These are phyloP conservation scores for Drosophila borborema DNA, from an alignment of 2,888 invertebrate species.

Conservation along the genomic window DNA sequence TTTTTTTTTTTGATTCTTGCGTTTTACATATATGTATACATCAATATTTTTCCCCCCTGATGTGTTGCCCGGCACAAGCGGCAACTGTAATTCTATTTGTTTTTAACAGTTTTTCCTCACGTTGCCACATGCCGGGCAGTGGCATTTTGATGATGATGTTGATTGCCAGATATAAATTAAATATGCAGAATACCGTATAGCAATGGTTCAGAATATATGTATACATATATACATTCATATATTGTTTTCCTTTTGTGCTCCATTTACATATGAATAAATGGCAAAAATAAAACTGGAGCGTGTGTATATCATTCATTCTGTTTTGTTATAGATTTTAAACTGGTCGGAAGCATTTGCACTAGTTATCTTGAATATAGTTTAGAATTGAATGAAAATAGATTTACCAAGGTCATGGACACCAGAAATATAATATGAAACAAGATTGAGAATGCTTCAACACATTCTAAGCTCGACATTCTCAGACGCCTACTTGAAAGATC, in stretches of 20 bases:
- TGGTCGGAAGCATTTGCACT: conserved; percentile 36
- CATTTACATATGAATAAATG: conserved; percentile 79
- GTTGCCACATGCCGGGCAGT: conserved; percentile 29
- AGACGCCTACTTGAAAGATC: conserved; percentile 44
- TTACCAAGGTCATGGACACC: conserved; percentile 41
- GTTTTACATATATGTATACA: conserved; percentile 27
- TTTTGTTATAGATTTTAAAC: conserved; percentile 35
- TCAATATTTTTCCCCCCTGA: conserved; percentile 1
- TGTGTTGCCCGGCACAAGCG: conserved; percentile 50
- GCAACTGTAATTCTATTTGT: conserved; percentile 56
- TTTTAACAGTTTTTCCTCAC: conserved; percentile 40
- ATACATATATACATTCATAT: conserved; percentile 28
- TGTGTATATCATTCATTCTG: conserved; percentile 13
- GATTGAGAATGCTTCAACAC: conserved; percentile 25
- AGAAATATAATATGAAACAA: conserved; percentile 40
- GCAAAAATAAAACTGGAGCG: conserved; percentile 54
- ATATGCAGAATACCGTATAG: conserved; percentile 67
- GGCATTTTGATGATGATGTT: conserved; percentile 72
- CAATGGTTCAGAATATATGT: conserved; percentile 43
- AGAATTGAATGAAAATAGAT: conserved; percentile 36
- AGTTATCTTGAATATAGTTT: conserved; percentile 35
- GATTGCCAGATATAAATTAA: conserved; percentile 78
- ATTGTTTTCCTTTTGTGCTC: conserved; percentile 48
- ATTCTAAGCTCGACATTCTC: conserved; percentile 48
- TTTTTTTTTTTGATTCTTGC: conserved; percentile 55